Evolutionary conservation across 1,140 invertebrate species (phyloP), one percentile per base, ranked within the genome.

Genomic region (Mizuhopecten yessoensis): DNA sequence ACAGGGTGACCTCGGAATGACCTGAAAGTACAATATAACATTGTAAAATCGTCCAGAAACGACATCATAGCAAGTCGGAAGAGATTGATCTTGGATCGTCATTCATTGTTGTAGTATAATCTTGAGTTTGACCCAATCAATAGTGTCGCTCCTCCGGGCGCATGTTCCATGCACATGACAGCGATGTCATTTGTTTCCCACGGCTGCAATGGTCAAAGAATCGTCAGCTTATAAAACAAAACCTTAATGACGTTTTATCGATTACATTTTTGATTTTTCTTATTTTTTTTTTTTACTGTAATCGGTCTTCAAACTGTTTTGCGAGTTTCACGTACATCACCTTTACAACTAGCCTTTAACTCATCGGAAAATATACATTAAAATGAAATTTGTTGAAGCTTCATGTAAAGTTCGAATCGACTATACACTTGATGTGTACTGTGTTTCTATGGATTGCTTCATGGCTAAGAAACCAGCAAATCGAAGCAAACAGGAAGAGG

Each of bases 41-140:
- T 75, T 75, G 57, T 75, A 75, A n/a, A 29, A 29, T 75, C 29
- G 23, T 75, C n/a, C 3, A 75, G 5, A 1, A 17, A 75, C 57
- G n/a, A 3, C 57, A 75, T n/a, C 5, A n/a, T 75, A 75, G 57
- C n/a, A 75, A n/a, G 57, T 75, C 57, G 57, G 57, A 75, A n/a
- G 57, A 29, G 57, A 75, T 75, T 75, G 57, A 75, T 75, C 57
- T 75, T 75, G 9, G 57, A 17, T n/a, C 23, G 57, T 75, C 57
- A 75, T 75, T 75, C 23, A 29, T 29, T n/a, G 57, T 75, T 75
- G 23, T 11, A 29, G 57, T 75, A 29, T 23, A 75, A 75, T 75
- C 57, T 75, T 75, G 57, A 75, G 57, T 75, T 75, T 75, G 57
- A 75, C 57, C 57, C n/a, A 75, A 75, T 75, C 57, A 75, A 75